phyloP scores from a whole-genome alignment of 2,113 vertebrate species.

The Anhinga anhinga region DNA sequence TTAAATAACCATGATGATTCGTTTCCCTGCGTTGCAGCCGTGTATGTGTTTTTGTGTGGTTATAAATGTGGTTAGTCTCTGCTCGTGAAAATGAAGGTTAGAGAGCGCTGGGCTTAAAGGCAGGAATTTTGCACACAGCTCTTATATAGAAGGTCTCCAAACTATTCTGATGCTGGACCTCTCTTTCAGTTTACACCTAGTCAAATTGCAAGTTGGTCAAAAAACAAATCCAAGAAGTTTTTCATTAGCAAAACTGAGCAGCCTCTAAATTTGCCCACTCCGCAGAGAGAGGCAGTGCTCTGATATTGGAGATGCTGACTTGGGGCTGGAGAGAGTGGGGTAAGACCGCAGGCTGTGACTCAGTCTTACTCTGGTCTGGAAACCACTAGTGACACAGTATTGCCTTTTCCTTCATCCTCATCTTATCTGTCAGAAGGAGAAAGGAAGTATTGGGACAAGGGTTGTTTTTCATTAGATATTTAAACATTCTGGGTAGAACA shows the following conservation, averaged over 20 bases:
- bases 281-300: not conserved
- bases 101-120: not conserved
- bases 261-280: not conserved
- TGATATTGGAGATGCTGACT: not conserved
- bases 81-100: not conserved
- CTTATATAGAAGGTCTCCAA: not conserved
- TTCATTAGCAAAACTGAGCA: not conserved
- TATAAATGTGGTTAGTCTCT: not conserved
- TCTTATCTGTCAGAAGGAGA: not conserved
- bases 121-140: not conserved
- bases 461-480: not conserved
- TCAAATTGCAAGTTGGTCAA: not conserved
- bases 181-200: not conserved
- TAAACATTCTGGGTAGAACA: not conserved
- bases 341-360: not conserved
- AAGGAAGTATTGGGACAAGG: not conserved
- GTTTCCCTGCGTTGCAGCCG: not conserved
- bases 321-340: not conserved
- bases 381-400: not conserved
- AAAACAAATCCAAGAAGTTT: not conserved
- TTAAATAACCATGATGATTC: slow-evolving; percentile 34
- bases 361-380: not conserved
- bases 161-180: not conserved
- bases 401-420: not conserved
- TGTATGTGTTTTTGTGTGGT: not conserved